phyloP scores from a whole-genome alignment of 2,888 invertebrate species.

The Choreutis nemorana region DNA sequence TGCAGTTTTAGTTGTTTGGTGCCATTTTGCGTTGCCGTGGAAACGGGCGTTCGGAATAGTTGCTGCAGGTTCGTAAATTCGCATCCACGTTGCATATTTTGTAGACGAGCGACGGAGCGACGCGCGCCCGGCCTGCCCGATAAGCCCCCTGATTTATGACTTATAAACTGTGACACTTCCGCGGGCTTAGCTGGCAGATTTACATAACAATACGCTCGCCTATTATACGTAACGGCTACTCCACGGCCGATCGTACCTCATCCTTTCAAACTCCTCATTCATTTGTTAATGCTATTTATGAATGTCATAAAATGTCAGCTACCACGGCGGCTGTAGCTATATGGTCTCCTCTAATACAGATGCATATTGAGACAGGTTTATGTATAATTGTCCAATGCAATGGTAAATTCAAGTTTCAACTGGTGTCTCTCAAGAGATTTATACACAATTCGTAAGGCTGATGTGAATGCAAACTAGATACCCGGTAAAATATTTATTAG shows the following conservation, averaged over 20 bases:
- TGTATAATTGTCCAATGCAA: slow-evolving; percentile 19
- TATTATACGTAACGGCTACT: slow-evolving; percentile 12
- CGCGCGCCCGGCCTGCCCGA: slow-evolving; percentile 34
- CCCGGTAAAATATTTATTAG: too few relatives aligned
- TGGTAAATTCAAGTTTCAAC: too few relatives aligned
- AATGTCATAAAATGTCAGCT: slow-evolving; percentile 30
- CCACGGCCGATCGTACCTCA: slow-evolving; percentile 15
- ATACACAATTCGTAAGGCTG: too few relatives aligned
- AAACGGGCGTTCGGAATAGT: too few relatives aligned
- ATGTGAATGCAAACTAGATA: too few relatives aligned
- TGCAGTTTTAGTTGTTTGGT: too few relatives aligned
- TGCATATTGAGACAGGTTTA: slow-evolving; percentile 23
- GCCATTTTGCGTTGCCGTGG: too few relatives aligned
- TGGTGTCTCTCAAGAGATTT: too few relatives aligned
- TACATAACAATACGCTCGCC: slow-evolving; percentile 19
- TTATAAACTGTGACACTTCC: slow-evolving; percentile 51
- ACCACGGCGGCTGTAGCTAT: not conserved
- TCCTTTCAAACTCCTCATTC: slow-evolving; percentile 20
- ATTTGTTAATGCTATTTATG: slow-evolving; percentile 36
- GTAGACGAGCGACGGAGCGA: slow-evolving; percentile 26
- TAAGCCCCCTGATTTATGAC: slow-evolving; percentile 55
- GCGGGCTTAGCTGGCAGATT: slow-evolving; percentile 36
- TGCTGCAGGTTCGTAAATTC: too few relatives aligned
- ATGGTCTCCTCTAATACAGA: not conserved
- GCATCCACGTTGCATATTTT: slow-evolving; percentile 39